phyloP scores from a whole-genome alignment of 2,797 vertebrate species.

The Muscicapa comitata region DNA sequence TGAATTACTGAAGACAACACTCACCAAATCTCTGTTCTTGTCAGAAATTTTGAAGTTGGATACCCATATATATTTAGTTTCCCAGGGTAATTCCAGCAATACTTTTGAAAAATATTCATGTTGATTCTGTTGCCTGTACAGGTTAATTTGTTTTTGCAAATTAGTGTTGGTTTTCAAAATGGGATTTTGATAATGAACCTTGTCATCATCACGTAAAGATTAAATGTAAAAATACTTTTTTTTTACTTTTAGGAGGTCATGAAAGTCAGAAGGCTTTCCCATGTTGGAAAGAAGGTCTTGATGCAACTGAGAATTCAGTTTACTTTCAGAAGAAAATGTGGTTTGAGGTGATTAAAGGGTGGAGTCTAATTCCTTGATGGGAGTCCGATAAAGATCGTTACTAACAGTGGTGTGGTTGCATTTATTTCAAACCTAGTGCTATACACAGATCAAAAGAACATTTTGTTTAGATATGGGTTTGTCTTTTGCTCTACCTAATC shows the following conservation, averaged over 20 bases:
- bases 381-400: not conserved
- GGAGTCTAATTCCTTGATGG: not conserved
- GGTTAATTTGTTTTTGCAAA: not conserved
- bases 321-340: not conserved
- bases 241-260: not conserved
- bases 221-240: not conserved
- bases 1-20: rapidly evolving
- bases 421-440: not conserved
- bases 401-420: not conserved
- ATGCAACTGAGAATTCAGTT: not conserved
- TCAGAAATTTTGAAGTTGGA: not conserved
- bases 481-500: not conserved
- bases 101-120: not conserved
- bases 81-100: not conserved
- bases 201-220: not conserved
- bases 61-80: not conserved
- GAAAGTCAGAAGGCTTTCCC: not conserved
- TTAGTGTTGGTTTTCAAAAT: not conserved
- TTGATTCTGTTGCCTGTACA: not conserved
- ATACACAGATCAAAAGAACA: not conserved
- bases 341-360: not conserved
- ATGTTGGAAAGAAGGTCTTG: not conserved
- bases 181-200: not conserved
- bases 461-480: not conserved
- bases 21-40: not conserved